Percentiles rank a stretch among this genome's conserved stretches.
phyloP scores from a whole-genome alignment of 2,113 vertebrate species.

The Indri indri region DNA sequence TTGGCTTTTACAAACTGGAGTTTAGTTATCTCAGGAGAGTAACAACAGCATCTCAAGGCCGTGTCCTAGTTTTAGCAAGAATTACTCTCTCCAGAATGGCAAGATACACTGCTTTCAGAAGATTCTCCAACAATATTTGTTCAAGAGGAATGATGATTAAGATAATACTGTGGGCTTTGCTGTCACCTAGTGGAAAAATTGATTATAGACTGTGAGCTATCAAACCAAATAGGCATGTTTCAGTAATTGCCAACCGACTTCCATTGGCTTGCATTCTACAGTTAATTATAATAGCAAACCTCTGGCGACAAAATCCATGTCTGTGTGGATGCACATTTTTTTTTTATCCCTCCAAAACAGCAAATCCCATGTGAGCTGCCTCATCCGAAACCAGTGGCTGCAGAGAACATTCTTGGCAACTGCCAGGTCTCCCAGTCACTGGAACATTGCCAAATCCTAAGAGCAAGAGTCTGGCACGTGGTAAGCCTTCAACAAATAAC shows the following conservation, averaged over 20 bases:
- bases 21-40: background rate
- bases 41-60: background rate
- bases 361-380: background rate
- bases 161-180: slow-evolving; percentile 38
- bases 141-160: background rate
- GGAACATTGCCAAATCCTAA: background rate
- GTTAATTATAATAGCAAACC: background rate
- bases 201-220: background rate
- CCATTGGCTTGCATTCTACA: background rate
- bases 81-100: background rate
- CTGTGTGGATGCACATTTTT: background rate
- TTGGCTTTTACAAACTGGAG: background rate
- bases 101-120: background rate
- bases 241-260: background rate
- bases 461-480: background rate
- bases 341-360: background rate
- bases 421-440: background rate
- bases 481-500: background rate
- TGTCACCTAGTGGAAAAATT: slow-evolving; percentile 59
- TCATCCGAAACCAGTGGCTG: background rate
- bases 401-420: background rate
- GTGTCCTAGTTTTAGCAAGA: background rate
- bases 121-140: background rate
- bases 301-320: too few relatives aligned
- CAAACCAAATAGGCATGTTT: background rate